Evolutionary conservation across 2,888 invertebrate genomes (phyloP).

Genomic region (Mythimna vitellina): DNA sequence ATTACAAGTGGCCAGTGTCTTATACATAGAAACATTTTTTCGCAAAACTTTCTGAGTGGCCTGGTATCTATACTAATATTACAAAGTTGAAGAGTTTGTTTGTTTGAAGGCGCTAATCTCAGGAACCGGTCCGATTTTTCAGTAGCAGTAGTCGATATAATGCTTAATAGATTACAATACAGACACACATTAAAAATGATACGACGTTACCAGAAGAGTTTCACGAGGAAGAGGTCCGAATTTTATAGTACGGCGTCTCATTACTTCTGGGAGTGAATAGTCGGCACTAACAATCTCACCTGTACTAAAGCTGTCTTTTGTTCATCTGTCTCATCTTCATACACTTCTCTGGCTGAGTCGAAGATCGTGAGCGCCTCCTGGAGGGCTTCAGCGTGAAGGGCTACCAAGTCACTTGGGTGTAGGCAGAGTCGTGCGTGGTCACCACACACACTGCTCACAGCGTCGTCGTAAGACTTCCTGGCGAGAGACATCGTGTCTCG

Average conservation of each 20-base stretch:
- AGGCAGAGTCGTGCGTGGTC: conserved; percentile 58
- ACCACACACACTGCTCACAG: conserved; percentile 39
- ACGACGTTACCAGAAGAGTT: not conserved
- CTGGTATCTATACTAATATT: too few species aligned
- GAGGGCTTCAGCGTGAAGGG: conserved; percentile 25
- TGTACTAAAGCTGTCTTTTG: conserved; percentile 33
- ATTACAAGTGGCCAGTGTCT: too few species aligned
- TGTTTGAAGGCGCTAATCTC: too few species aligned
- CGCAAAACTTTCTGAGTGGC: too few species aligned
- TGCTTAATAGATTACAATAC: not conserved
- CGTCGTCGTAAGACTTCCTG: conserved; percentile 59
- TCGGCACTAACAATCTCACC: conserved; percentile 32
- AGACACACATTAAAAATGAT: not conserved
- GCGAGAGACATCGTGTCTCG: conserved; percentile 50
- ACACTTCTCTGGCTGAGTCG: conserved; percentile 22
- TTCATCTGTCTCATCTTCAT: conserved; percentile 33
- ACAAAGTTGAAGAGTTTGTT: too few species aligned
- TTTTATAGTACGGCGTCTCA: not conserved
- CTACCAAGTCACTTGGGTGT: conserved; percentile 47
- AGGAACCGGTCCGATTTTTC: too few species aligned
- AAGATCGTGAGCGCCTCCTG: conserved; percentile 34
- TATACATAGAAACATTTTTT: too few species aligned
- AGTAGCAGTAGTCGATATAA: too few species aligned
- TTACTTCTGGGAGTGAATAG: too few species aligned
- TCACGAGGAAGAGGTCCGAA: not conserved